Evolutionary conservation across 2,113 vertebrate genomes (phyloP).

Genomic region (Promerops cafer): DNA sequence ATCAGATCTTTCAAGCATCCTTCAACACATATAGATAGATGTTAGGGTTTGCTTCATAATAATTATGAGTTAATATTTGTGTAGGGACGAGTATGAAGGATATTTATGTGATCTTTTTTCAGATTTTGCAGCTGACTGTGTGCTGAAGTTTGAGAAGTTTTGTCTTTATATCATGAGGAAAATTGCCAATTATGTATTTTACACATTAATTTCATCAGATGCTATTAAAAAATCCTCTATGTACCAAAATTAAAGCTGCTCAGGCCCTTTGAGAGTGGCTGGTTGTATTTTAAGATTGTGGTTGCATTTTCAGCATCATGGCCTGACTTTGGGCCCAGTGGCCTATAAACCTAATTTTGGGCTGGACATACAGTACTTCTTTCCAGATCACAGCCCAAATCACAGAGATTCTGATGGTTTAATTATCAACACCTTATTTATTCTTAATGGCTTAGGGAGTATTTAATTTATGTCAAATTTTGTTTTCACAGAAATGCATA

Average conservation of each 20-base stretch:
- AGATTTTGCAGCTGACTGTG: background rate
- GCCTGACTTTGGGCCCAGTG: background rate
- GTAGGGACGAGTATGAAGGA: background rate
- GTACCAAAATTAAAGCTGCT: background rate
- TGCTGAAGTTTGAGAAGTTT: background rate
- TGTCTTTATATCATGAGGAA: background rate
- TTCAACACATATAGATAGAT: background rate
- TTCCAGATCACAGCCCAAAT: background rate
- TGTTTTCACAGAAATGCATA: background rate
- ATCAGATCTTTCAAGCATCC: background rate
- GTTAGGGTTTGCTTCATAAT: background rate
- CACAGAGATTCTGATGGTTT: background rate
- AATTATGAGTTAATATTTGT: background rate
- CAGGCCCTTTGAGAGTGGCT: background rate
- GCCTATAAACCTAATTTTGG: background rate
- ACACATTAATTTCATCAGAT: background rate
- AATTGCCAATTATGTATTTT: background rate
- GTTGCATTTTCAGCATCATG: background rate
- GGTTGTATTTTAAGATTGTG: background rate
- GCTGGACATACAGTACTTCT: background rate
- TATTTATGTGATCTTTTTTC: background rate
- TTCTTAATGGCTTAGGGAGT: background rate
- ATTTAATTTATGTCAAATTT: background rate
- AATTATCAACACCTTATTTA: background rate
- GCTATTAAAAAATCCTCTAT: background rate